Percentiles rank a stretch among this genome's conserved stretches.
Conservation (phyloP, 2,888 invertebrate species). For the Metellina segmentata region DNA sequence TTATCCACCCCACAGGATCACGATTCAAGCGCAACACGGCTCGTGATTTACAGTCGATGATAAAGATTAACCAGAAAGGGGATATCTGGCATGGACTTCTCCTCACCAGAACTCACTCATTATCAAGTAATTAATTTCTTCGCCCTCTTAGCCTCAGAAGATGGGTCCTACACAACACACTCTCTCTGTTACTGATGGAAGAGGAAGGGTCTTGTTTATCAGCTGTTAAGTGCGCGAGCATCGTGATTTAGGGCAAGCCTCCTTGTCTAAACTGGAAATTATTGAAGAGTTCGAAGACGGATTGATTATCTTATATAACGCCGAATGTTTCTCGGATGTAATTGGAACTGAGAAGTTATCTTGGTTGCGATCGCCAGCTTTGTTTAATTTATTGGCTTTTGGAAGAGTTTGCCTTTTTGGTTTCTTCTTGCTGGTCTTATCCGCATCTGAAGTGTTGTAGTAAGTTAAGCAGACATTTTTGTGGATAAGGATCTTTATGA, state of each 20-base stretch:
- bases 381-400: background rate
- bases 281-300: constrained; percentile 40
- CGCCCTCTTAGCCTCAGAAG: constrained; percentile 7
- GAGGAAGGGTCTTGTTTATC: constrained; percentile 58
- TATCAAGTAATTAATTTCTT: constrained; percentile 62
- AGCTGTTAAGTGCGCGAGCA: constrained; percentile 58
- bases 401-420: background rate
- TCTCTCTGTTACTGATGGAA: constrained; percentile 67
- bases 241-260: constrained; percentile 40
- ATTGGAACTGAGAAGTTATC: constrained; percentile 57
- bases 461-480: constrained; percentile 14
- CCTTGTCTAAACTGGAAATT: constrained; percentile 31
- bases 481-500: background rate
- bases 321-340: constrained; percentile 57
- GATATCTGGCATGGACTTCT: constrained; percentile 36
- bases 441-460: background rate
- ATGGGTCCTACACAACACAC: constrained; percentile 15
- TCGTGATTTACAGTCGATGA: constrained; percentile 56
- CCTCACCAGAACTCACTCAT: constrained; percentile 57
- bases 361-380: constrained; percentile 20
- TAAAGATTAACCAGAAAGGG: constrained; percentile 37
- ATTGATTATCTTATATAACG: constrained; percentile 57
- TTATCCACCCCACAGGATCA: constrained; percentile 22
- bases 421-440: background rate
- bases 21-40: background rate